Conservation (phyloP, 2,113 vertebrate genomes). For the Melanerpes aurifrons region DNA sequence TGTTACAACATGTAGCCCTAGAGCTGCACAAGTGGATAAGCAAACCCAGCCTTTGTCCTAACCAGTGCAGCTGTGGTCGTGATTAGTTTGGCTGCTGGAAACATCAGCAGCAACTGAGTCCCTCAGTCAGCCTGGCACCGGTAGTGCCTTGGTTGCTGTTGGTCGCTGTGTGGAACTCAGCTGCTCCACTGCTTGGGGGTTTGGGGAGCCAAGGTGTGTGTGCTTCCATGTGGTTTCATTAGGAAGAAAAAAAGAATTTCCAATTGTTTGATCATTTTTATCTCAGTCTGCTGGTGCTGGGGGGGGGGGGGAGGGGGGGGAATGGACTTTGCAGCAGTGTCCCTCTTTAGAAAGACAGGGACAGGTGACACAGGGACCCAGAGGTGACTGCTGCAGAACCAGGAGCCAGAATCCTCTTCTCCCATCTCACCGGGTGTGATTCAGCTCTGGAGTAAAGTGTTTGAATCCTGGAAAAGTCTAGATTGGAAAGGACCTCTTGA, state of each 20-base stretch:
- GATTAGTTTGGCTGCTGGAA: not conserved
- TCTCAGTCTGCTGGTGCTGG: not conserved
- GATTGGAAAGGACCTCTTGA: not conserved
- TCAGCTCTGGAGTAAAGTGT: not conserved
- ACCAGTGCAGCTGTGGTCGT: not conserved
- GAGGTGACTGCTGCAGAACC: not conserved
- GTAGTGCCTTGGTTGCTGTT: not conserved
- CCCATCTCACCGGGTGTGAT: not conserved
- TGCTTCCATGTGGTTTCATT: not conserved
- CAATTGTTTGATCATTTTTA: not conserved
- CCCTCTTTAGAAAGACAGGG: not conserved
- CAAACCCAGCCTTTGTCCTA: not conserved
- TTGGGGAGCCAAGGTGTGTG: not conserved
- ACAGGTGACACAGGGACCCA: not conserved
- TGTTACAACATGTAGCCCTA: not conserved
- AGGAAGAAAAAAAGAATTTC: not conserved
- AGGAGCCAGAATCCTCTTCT: not conserved
- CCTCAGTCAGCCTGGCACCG: not conserved
- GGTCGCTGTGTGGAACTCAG: not conserved
- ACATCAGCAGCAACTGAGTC: not conserved
- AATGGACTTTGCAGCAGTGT: not conserved
- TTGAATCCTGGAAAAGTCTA: not conserved
- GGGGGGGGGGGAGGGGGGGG: not conserved
- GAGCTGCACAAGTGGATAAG: not conserved
- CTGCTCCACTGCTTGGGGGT: not conserved